A percentile compares a stretch with the other conserved stretches of the same genome.
Conservation (phyloP, 2,113 vertebrate species). For the Gallinago undulata region DNA sequence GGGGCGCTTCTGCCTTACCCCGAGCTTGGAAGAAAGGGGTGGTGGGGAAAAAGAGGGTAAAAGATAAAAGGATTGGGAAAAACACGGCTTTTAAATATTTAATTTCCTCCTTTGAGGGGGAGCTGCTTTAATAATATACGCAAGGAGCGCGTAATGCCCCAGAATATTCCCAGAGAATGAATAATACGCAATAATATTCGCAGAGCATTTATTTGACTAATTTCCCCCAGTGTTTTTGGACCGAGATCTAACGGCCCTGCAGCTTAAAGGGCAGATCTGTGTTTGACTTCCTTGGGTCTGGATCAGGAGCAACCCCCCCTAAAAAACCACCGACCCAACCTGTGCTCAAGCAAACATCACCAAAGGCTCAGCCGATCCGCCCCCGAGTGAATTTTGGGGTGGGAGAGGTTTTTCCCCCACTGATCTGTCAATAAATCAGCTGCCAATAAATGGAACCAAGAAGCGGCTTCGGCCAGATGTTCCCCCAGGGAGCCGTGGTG, state of each 20-base stretch:
- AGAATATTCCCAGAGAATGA: constrained; percentile 25
- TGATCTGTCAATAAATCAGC: neutral
- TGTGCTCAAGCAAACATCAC: neutral
- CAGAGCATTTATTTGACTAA: constrained; percentile 7
- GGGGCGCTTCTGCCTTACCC: neutral
- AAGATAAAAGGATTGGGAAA: neutral
- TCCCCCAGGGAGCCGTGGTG: neutral
- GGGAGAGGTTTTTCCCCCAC: neutral
- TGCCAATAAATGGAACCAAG: constrained; percentile 34
- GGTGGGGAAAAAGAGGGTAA: neutral
- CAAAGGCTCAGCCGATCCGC: neutral
- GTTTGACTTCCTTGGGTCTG: neutral
- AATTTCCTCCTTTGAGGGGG: neutral
- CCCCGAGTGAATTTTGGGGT: neutral
- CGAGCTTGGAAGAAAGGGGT: neutral
- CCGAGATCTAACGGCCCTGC: neutral
- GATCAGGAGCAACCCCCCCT: neutral
- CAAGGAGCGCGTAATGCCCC: neutral
- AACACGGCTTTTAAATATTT: neutral
- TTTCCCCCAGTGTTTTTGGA: constrained; percentile 31
- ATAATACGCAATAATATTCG: constrained; percentile 11
- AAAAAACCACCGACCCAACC: neutral
- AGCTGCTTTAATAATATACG: constrained; percentile 10
- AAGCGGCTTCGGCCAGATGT: constrained; percentile 20
- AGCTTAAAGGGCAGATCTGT: neutral